Conservation (phyloP, 2,113 vertebrate species). For the Addax nasomaculatus region DNA sequence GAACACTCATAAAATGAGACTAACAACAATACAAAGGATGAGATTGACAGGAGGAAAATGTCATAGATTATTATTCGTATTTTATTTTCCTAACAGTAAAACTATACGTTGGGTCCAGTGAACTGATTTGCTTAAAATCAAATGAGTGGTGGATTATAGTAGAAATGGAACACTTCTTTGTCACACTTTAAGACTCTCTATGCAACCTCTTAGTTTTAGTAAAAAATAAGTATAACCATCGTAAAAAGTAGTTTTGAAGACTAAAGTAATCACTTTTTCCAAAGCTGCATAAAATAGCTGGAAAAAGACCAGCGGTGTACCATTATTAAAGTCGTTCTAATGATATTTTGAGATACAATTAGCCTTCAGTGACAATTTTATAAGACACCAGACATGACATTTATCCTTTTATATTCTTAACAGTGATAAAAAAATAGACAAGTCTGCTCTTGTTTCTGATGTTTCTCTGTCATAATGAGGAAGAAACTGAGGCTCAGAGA, state of each 20-base stretch:
- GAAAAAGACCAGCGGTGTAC: background rate
- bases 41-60: background rate
- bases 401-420: background rate
- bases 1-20: background rate
- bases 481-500: background rate
- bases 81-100: background rate
- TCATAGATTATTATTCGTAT: background rate
- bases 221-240: background rate
- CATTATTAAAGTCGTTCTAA: background rate
- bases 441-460: background rate
- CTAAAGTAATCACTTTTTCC: background rate
- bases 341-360: conserved; percentile 4
- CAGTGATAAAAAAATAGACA: background rate
- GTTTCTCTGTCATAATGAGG: background rate
- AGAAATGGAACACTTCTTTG: background rate
- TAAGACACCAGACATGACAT: background rate
- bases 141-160: background rate
- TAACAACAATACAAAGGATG: background rate
- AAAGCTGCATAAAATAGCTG: background rate
- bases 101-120: background rate
- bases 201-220: background rate
- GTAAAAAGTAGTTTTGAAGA: background rate
- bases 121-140: background rate
- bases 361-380: background rate
- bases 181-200: background rate